Percentiles rank a stretch among this genome's conserved stretches.
These are phyloP conservation scores for Chymomyza fuscimana DNA, from an alignment of 2,888 invertebrate species.

Conservation along the genomic window DNA sequence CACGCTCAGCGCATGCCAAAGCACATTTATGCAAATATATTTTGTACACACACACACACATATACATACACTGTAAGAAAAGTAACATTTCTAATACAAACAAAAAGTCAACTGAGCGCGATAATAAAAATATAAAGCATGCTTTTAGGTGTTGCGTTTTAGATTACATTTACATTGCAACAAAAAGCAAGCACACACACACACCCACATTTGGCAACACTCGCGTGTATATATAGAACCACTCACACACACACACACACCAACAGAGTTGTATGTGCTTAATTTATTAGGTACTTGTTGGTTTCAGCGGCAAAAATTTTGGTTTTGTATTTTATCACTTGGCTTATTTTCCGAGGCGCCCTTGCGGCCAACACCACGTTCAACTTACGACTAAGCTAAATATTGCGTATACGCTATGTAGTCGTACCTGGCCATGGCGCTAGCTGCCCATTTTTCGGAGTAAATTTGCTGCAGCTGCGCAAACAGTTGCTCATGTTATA, in stretches of 20 bases:
- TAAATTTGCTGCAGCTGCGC: constrained; percentile 56
- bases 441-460: constrained; percentile 55
- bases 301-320: constrained; percentile 64
- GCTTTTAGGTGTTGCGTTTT: constrained; percentile 69
- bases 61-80: constrained; percentile 3
- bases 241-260: constrained; percentile 22
- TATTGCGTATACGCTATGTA: constrained; percentile 66
- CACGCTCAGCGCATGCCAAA: constrained; percentile 39
- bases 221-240: constrained; percentile 14
- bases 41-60: constrained; percentile 18
- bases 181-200: constrained; percentile 17
- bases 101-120: constrained; percentile 42
- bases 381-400: constrained; percentile 67
- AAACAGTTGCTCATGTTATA: constrained; percentile 23
- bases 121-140: constrained; percentile 64
- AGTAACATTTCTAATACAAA: constrained; percentile 16
- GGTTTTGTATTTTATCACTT: background rate
- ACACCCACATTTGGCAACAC: constrained; percentile 18
- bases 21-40: constrained; percentile 47
- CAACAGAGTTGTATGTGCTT: constrained; percentile 12
- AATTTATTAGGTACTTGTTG: constrained; percentile 58
- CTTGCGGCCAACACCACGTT: constrained; percentile 74
- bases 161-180: constrained; percentile 47
- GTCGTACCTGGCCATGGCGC: constrained; percentile 31
- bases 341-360: constrained; percentile 58